Conservation (phyloP, 2,888 invertebrate species). For the Quadroppia sp. region DNA sequence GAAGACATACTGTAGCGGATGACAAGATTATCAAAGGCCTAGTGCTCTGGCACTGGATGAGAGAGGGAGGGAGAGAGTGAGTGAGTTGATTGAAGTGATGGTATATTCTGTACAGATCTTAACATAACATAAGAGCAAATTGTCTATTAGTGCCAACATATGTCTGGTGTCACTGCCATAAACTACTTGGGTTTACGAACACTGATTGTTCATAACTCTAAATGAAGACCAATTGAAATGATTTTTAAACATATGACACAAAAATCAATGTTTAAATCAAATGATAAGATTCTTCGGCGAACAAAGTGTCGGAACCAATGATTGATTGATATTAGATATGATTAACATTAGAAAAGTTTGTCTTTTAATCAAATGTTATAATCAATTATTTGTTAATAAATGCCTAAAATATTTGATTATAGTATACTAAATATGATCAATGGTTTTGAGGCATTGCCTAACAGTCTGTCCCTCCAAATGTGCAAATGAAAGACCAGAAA, state of each 20-base stretch:
- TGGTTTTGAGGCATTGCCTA: neutral
- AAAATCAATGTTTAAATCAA: no score
- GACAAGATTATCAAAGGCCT: slow-evolving; percentile 36
- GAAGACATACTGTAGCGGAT: slow-evolving; percentile 19
- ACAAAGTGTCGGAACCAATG: neutral
- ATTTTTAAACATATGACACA: neutral
- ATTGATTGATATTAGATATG: no score
- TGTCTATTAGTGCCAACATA: slow-evolving; percentile 33
- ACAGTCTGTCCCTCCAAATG: neutral
- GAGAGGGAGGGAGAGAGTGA: neutral
- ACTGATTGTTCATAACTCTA: neutral
- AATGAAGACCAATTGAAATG: no score
- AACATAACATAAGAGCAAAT: neutral
- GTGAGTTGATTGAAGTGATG: slow-evolving; percentile 5
- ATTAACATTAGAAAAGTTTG: neutral
- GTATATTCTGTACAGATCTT: neutral
- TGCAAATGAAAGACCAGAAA: neutral
- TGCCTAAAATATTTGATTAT: slow-evolving; percentile 7
- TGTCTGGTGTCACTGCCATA: slow-evolving; percentile 25
- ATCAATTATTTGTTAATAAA: slow-evolving; percentile 26
- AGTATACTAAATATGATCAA: slow-evolving; percentile 16
- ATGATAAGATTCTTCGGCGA: no score
- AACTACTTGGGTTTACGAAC: slow-evolving; percentile 11
- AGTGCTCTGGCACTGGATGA: neutral
- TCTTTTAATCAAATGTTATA: neutral